Conservation (phyloP, 2,797 vertebrate genomes). For the Micropoecilia bifurca region DNA sequence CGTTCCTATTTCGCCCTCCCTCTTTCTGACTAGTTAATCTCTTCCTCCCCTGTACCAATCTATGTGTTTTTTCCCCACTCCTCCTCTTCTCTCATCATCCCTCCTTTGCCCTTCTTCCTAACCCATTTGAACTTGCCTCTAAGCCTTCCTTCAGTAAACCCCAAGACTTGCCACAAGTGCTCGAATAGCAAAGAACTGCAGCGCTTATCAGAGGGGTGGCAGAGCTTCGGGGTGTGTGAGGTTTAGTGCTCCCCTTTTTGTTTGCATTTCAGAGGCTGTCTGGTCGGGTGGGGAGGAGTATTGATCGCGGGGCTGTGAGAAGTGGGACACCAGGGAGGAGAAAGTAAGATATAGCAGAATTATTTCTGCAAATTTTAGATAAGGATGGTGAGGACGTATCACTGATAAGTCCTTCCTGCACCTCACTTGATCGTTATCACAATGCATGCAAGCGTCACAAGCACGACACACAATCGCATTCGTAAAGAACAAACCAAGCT, state of each 20-base stretch:
- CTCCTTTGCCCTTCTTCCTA: slow-evolving; percentile 41
- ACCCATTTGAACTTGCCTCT: slow-evolving; percentile 44
- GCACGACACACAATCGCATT: background rate
- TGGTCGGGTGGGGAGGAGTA: slow-evolving; percentile 35
- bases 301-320: slow-evolving; percentile 40
- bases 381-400: slow-evolving; percentile 10
- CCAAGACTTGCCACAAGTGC: slow-evolving; percentile 29
- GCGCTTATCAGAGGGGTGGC: slow-evolving; percentile 26
- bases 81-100: slow-evolving; percentile 37
- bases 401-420: background rate
- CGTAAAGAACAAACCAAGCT: background rate
- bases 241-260: slow-evolving; percentile 28
- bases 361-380: slow-evolving; percentile 22
- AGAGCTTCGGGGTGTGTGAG: slow-evolving; percentile 31
- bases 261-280: slow-evolving; percentile 32
- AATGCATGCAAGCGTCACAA: background rate
- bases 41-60: slow-evolving; percentile 28
- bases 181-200: slow-evolving; percentile 34
- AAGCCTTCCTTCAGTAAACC: slow-evolving; percentile 40
- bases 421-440: slow-evolving; percentile 1
- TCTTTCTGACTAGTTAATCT: slow-evolving; percentile 49
- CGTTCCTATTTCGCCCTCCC: slow-evolving; percentile 53
- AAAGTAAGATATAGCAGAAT: slow-evolving; percentile 30
- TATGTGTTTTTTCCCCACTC: slow-evolving; percentile 23
- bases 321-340: slow-evolving; percentile 38